Conservation (phyloP, 2,113 vertebrate genomes). For the Taxidea taxus region DNA sequence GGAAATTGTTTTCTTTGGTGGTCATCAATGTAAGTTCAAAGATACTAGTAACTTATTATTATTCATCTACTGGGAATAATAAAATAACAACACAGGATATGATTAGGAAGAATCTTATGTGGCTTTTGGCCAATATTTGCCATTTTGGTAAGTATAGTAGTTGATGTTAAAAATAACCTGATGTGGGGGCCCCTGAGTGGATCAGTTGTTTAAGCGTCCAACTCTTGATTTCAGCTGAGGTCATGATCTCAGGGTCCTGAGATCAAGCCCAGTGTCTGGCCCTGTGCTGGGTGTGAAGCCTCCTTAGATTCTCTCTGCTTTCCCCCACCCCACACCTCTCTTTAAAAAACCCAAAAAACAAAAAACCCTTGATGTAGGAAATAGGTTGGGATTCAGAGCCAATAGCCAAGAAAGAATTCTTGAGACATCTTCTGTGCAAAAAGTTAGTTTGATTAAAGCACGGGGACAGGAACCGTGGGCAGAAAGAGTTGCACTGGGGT, state of each 20-base stretch:
- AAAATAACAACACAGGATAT: neutral
- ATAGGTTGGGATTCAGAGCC: neutral
- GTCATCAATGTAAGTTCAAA: neutral
- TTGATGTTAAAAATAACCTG: neutral
- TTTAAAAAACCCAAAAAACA: neutral
- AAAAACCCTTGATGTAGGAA: neutral
- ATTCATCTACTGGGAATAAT: neutral
- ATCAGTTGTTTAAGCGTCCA: neutral
- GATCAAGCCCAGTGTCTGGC: neutral
- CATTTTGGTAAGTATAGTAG: neutral
- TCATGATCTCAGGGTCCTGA: neutral
- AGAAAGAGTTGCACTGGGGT: neutral
- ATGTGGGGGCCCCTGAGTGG: neutral
- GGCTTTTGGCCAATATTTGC: neutral
- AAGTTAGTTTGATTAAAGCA: neutral
- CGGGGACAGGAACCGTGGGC: neutral
- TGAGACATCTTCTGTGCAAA: neutral
- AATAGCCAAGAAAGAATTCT: neutral
- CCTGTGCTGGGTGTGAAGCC: neutral
- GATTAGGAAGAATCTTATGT: neutral
- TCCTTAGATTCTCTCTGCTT: neutral
- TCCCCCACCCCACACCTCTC: neutral
- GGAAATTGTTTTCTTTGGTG: neutral
- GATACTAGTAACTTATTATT: neutral
- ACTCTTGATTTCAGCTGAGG: neutral